A percentile compares a stretch with the other conserved stretches of the same genome.
Evolutionary conservation across 2,797 vertebrate genomes (phyloP).

Genomic region (Crocidura indochinensis): DNA sequence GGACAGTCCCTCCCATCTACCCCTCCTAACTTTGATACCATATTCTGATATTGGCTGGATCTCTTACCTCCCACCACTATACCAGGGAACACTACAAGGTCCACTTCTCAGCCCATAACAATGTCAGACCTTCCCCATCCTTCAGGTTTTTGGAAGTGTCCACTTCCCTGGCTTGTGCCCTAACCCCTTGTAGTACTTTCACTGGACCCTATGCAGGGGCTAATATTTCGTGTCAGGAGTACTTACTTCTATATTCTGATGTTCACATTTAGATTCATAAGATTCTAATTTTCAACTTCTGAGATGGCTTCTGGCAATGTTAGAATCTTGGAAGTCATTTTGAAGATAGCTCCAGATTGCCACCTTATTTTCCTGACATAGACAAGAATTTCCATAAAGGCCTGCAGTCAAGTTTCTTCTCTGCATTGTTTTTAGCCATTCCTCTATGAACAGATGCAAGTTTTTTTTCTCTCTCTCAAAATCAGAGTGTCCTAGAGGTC

Average conservation of each 20-base stretch:
- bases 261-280: background rate
- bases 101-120: background rate
- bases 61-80: background rate
- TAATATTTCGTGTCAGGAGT: slow-evolving; percentile 42
- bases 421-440: slow-evolving; percentile 64
- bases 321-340: slow-evolving; percentile 64
- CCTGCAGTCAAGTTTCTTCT: slow-evolving; percentile 40
- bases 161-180: background rate
- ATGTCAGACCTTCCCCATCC: background rate
- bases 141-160: background rate
- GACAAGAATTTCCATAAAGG: slow-evolving; percentile 66
- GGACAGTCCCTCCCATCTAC: background rate
- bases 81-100: accelerated
- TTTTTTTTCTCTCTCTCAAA: slow-evolving; percentile 49
- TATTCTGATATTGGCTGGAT: background rate
- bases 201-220: background rate
- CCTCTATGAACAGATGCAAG: slow-evolving; percentile 33
- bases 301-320: slow-evolving; percentile 61
- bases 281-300: slow-evolving; percentile 65
- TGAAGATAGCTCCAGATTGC: slow-evolving; percentile 60
- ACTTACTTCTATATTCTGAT: slow-evolving; percentile 35
- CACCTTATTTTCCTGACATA: slow-evolving; percentile 59
- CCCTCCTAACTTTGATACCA: background rate
- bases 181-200: background rate
- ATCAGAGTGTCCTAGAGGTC: slow-evolving; percentile 28